Percentiles rank a stretch among this genome's conserved stretches.
phyloP scores from a whole-genome alignment of 2,113 vertebrate genomes.

The Centropus bengalensis region DNA sequence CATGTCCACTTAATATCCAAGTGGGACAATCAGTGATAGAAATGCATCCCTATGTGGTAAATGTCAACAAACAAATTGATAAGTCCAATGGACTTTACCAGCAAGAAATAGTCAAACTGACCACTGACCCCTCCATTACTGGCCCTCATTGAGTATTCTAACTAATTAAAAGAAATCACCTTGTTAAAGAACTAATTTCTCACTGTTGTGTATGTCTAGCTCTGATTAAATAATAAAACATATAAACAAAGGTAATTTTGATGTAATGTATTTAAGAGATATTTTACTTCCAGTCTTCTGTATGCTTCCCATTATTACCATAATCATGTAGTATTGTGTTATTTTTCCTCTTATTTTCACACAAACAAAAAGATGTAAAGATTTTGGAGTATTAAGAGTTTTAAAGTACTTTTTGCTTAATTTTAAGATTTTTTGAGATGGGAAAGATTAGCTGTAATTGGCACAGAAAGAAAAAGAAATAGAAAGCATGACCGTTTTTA shows the following conservation, averaged over 20 bases:
- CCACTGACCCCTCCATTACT: background rate
- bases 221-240: background rate
- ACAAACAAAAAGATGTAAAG: background rate
- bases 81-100: background rate
- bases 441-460: background rate
- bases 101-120: background rate
- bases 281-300: background rate
- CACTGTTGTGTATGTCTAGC: background rate
- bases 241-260: background rate
- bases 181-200: background rate
- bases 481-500: background rate
- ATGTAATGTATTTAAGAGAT: background rate
- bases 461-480: background rate
- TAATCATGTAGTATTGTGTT: background rate
- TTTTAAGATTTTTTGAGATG: background rate
- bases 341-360: background rate
- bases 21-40: background rate
- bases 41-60: background rate
- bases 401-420: background rate
- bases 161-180: background rate
- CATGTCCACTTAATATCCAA: background rate
- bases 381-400: background rate
- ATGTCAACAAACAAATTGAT: background rate
- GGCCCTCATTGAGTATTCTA: fast-evolving
- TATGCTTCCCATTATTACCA: background rate